Evolutionary conservation across 2,797 vertebrate genomes (phyloP), one percentile per base, ranked within the genome.

Genomic region (Cercopithecus petaurista): DNA sequence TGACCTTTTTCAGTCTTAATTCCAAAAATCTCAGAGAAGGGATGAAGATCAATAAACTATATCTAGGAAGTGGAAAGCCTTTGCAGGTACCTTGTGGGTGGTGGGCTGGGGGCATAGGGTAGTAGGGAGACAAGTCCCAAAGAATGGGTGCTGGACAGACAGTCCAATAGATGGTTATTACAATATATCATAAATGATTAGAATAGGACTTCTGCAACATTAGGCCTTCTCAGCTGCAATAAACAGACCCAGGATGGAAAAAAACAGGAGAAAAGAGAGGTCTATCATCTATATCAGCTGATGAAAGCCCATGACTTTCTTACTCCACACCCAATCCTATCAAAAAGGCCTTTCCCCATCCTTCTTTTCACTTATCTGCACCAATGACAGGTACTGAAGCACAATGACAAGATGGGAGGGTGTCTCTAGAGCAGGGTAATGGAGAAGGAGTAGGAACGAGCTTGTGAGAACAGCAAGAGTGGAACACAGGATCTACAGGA

Each of bases 1-100:
- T 95, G 76, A 39, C 1, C 10, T 90, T 46, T 95, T 91, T 64
- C 9, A 14, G 13, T 96, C 72, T 94, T 80, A 83, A 92, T 95
- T 93, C 30, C 43, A 80, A 52, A 77, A 93, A 57, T 83, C 46
- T 46, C 6, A 77, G 7, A 48, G n/a, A 92, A 91, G 50, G 8
- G 13, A 82, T 86, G 82, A 84, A 77, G 22, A 81, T 84, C 70
- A 84, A 12, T 64, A 92, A 89, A 8, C 1, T 41, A 4, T 28
- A 67, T 87, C 9, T 5, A 86, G 36, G 48, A 84, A 83, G 24
- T 21, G 6, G 48, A 79, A 86, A 36, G 17, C 57, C 24, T 79
- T 88, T 39, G 4, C 9, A 82, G 59, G 41, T 3, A 87, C 26
- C 46, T 22, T 67, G 30, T 80, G 30, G 7, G 10, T 28, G 15